Conservation (phyloP, 1,140 invertebrate species). For the Cherax quadricarinatus region DNA sequence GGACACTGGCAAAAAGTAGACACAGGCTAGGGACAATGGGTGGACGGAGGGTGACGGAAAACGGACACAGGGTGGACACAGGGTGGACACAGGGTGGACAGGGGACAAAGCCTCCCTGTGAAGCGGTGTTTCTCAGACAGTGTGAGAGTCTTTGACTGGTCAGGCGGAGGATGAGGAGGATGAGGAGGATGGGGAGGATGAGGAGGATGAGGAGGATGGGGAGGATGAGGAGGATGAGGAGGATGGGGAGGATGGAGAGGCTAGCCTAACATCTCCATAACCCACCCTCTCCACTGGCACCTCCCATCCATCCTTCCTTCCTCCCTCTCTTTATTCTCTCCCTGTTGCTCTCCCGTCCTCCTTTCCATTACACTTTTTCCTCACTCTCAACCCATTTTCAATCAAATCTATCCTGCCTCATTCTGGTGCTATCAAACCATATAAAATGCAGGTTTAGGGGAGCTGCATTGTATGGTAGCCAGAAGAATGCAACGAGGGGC, state of each 20-base stretch:
- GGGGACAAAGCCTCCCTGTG: conserved; percentile 25
- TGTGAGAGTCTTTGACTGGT: no score
- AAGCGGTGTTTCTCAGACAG: no score
- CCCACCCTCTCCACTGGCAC: neutral
- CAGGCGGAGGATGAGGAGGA: no score
- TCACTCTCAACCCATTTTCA: neutral
- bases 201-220: no score
- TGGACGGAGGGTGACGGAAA: conserved; percentile 46
- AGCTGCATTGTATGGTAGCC: neutral
- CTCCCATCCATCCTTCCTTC: neutral
- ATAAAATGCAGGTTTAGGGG: neutral
- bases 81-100: conserved; percentile 46
- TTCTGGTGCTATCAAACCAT: neutral
- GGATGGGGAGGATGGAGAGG: no score
- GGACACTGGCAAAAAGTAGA: conserved; percentile 62
- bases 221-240: no score
- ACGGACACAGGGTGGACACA: conserved; percentile 37
- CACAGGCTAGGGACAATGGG: conserved; percentile 43
- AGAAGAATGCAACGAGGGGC: neutral
- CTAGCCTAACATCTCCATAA: neutral
- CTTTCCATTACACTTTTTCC: neutral
- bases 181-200: no score
- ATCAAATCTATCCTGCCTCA: conserved; percentile 17
- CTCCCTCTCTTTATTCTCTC: conserved; percentile 30
- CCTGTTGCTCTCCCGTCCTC: conserved; percentile 12